Percentiles rank a stretch among this genome's conserved stretches.
Conservation (phyloP, 2,888 invertebrate species). For the Caenorhabditis sp. region DNA sequence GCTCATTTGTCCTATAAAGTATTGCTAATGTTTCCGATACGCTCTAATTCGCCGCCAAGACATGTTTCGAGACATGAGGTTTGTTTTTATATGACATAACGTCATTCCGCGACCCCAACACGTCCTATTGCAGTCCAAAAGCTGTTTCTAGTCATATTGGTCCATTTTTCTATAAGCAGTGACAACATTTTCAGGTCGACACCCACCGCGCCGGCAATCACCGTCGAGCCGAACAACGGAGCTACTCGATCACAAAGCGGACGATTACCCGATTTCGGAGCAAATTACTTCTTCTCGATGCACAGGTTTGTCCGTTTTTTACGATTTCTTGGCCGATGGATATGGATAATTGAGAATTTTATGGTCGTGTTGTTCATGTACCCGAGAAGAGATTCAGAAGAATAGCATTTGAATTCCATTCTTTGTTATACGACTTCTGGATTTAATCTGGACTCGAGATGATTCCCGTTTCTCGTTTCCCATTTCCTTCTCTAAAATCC, state of each 20-base stretch:
- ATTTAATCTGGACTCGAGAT: too few relatives aligned
- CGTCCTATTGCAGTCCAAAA: too few relatives aligned
- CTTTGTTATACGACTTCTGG: not conserved
- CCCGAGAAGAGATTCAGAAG: not conserved
- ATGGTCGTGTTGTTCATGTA: not conserved
- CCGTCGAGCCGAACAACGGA: conserved; percentile 35
- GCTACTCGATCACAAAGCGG: conserved; percentile 42
- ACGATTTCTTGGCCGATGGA: not conserved
- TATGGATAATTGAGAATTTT: not conserved
- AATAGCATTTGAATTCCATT: not conserved
- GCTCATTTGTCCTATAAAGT: not conserved
- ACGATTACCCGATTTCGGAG: conserved; percentile 62
- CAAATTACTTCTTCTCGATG: conserved; percentile 58
- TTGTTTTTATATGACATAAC: not conserved
- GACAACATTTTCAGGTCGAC: not conserved
- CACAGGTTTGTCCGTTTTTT: conserved; percentile 33
- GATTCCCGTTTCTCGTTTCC: too few relatives aligned
- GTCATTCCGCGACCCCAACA: too few relatives aligned
- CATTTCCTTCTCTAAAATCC: too few relatives aligned
- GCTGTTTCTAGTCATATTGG: too few relatives aligned
- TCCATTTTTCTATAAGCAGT: too few relatives aligned
- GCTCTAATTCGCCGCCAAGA: conserved; percentile 11
- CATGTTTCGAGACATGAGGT: not conserved
- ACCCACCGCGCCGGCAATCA: conserved; percentile 1
- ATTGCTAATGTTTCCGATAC: conserved; percentile 26